These are phyloP conservation scores for Desoria tigrina DNA, from an alignment of 2,888 invertebrate species.

Conservation along the genomic window DNA sequence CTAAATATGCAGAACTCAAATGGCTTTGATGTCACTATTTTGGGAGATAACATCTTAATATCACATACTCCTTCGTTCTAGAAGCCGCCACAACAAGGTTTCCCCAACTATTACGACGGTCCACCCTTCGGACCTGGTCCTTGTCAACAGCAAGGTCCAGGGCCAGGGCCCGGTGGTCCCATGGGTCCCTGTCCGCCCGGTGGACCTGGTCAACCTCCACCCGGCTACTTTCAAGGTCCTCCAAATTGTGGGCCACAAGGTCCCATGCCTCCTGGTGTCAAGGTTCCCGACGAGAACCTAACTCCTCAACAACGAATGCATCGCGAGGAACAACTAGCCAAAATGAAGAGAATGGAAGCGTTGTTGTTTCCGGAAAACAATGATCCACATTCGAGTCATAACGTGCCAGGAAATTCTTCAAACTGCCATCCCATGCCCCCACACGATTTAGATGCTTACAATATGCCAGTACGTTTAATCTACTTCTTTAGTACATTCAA, in stretches of 20 bases:
- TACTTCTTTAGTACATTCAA: neutral
- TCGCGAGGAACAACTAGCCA: slow-evolving; percentile 88
- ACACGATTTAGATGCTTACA: slow-evolving; percentile 51
- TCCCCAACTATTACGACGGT: slow-evolving; percentile 52
- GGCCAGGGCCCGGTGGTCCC: slow-evolving; percentile 52
- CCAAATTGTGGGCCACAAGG: slow-evolving; percentile 41
- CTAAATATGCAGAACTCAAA: neutral
- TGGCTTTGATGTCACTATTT: neutral
- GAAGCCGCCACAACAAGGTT: slow-evolving; percentile 52
- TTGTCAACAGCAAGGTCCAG: slow-evolving; percentile 39
- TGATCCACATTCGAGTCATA: slow-evolving; percentile 31
- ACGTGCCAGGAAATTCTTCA: slow-evolving; percentile 36
- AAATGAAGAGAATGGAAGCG: slow-evolving; percentile 87
- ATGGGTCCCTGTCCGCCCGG: slow-evolving; percentile 30
- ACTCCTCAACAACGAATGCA: slow-evolving; percentile 94
- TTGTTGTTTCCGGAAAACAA: slow-evolving; percentile 72
- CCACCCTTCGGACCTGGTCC: slow-evolving; percentile 41
- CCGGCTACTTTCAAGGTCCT: slow-evolving; percentile 44
- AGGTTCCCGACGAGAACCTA: slow-evolving; percentile 92
- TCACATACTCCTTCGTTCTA: slow-evolving; percentile 19
- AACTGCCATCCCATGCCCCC: slow-evolving; percentile 48
- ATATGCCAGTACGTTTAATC: slow-evolving; percentile 48
- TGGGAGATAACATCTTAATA: neutral
- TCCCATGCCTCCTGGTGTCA: slow-evolving; percentile 65
- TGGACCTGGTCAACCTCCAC: slow-evolving; percentile 35